Base-by-base conservation (phyloP, 92 coral and sea anemone genomes). In the Pocillopora meandrina region DNA sequence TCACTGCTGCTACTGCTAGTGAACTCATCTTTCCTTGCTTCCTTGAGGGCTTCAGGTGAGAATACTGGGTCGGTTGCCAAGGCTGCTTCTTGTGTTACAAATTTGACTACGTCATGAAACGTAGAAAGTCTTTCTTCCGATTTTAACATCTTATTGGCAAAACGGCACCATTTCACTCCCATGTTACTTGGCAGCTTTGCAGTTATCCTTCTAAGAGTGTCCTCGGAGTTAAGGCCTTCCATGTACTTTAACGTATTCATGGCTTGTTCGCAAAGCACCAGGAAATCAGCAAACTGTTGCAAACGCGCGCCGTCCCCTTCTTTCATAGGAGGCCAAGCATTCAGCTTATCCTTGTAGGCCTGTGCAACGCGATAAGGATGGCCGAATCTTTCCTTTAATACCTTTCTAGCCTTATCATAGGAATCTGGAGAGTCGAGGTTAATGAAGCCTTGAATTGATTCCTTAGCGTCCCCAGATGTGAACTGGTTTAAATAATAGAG, bases 391-490 rank as follows among this genome's bases (percentile, higher is more conserved):
- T 87, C 82, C 52, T 81, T 81, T 64, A 87, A 73, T 35, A 81
- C 71, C 21, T 81, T 81, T 59, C 81, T 72, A 12, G 90, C 90
- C 74, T 87, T 72, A 23, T 65, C 82, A 78, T 89, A 84, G 52
- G 89, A 79, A 77, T 84, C 86, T 35, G 89, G 77, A 67, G 92
- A 56, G 57, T 88, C 78, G 64, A 88, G 80, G 73, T 78, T 83
- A 49, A 89, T 56, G 57, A 89, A 42, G 68, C 86, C 92, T 77
- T 89, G 81, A 55, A 79, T 84, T 63, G 76, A 77, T 59, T 71
- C 92, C 69, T 89, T 89, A 69, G 89, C 86, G 65, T 77, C 85
- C 55, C 92, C 89, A 72, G 89, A 69, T 36, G 92, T 89, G 74
- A 12, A 89, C 76, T 84, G 89, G 70, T 76, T 71, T 61, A 89